Base-by-base conservation (phyloP, 2,113 vertebrate species). In the Oryzias celebensis region DNA sequence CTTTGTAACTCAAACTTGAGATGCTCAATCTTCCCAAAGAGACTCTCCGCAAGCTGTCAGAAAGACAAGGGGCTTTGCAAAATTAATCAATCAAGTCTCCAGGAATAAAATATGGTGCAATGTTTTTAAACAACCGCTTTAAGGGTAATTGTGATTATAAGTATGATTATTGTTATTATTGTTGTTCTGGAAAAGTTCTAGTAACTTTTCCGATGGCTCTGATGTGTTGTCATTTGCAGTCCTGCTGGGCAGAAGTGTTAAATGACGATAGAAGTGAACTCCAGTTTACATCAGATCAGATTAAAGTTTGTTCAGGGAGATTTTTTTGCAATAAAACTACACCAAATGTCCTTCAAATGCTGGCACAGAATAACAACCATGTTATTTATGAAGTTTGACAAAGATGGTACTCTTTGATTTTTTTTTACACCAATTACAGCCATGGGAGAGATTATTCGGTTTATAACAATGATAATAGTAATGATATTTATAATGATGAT, bases 211-310 rank as follows among this genome's bases (percentile, higher is more conserved):
- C 20, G 1, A 20, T 20, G 20, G 20, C 20, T 20, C 20, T 73
- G 77, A 65, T 78, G 36, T 75, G 75, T 89, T 89, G 89, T 92
- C 89, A 89, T 85, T 85, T 77, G 76, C 84, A 86, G 88, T 91
- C 90, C 92, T 92, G 92, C 92, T 92, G 92, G 92, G 90, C 92
- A 92, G 91, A 89, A 91, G 88, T 87, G 71, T 84, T 84, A 85
- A 49, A 5, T 90, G 90, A 85, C 90, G 83, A 53, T 82, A 62
- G 80, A 87, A 75, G 72, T 76, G 53, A 72, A 73, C 82, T 78
- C 81, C 74, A 63, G 63, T 84, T 82, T 85, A 73, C 77, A 71
- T 78, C 65, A 24, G 71, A 72, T 85, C 73, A 12, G 71, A 81
- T 80, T 16, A 50, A 63, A 58, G 64, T 64, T 54, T 66, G 16